Percentiles rank a stretch among this genome's conserved stretches.
Evolutionary conservation across 1,140 invertebrate species (phyloP).

Genomic region (Panagrolaimus sp.): DNA sequence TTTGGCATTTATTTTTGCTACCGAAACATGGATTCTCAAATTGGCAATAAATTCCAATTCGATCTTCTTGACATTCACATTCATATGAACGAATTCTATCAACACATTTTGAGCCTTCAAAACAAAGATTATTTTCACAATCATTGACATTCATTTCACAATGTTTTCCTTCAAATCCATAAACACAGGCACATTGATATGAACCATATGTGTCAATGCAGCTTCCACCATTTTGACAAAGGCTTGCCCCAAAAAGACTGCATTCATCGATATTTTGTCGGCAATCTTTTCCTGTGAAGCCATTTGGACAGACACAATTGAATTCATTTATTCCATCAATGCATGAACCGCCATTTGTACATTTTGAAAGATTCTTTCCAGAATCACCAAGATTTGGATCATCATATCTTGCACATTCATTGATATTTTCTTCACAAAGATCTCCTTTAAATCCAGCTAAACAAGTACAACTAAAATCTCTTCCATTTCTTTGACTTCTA

Average conservation of each 20-base stretch:
- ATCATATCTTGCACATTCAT: slow-evolving; percentile 22
- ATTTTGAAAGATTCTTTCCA: slow-evolving; percentile 69
- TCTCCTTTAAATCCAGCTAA: slow-evolving; percentile 18
- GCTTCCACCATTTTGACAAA: slow-evolving; percentile 72
- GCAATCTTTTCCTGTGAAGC: slow-evolving; percentile 74
- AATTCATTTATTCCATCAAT: slow-evolving; percentile 79
- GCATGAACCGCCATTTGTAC: slow-evolving; percentile 74
- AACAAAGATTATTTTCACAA: slow-evolving; percentile 37
- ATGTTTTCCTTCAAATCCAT: slow-evolving; percentile 71
- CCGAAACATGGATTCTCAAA: slow-evolving; percentile 35
- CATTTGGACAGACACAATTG: slow-evolving; percentile 77
- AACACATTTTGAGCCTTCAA: slow-evolving; percentile 83
- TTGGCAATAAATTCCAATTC: slow-evolving; percentile 59
- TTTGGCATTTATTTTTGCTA: slow-evolving; percentile 7
- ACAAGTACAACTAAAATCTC: slow-evolving; percentile 26
- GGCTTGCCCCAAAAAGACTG: neutral
- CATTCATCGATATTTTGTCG: neutral
- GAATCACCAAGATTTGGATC: slow-evolving; percentile 85
- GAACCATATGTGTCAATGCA: slow-evolving; percentile 80
- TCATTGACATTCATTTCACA: slow-evolving; percentile 37
- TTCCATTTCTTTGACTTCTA: neutral
- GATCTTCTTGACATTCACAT: slow-evolving; percentile 87
- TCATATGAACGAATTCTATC: slow-evolving; percentile 91
- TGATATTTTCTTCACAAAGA: slow-evolving; percentile 16
- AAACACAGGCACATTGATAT: slow-evolving; percentile 80